Evolutionary conservation across 2,888 invertebrate species (phyloP).

Genomic region (Lasioglossum calceatum): DNA sequence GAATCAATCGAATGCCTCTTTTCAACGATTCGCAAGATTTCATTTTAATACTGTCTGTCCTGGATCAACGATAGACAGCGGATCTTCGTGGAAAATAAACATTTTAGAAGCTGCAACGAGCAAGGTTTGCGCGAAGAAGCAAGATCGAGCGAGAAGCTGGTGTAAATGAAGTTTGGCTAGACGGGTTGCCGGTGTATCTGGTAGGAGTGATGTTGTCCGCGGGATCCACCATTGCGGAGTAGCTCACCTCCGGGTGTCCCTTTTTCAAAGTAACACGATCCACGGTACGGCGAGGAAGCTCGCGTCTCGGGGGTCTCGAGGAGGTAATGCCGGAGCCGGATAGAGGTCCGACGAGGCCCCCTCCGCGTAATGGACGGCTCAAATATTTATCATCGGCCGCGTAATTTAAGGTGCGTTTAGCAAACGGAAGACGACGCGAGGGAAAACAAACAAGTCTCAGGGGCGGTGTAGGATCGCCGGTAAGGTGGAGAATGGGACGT

Average conservation of each 20-base stretch:
- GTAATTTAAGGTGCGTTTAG: constrained; percentile 83
- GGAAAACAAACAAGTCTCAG: constrained; percentile 82
- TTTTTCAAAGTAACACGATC: constrained; percentile 66
- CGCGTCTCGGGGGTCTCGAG: constrained; percentile 37
- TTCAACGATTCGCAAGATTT: too few species aligned
- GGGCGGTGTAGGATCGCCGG: constrained; percentile 63
- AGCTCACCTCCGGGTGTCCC: constrained; percentile 53
- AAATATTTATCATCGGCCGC: constrained; percentile 83
- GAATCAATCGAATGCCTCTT: too few species aligned
- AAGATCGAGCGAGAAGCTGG: not conserved
- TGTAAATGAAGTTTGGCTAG: not conserved
- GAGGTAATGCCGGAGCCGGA: constrained; percentile 62
- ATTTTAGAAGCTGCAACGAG: not conserved
- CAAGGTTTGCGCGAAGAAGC: not conserved
- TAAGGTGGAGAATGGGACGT: constrained; percentile 58
- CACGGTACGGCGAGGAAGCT: constrained; percentile 51
- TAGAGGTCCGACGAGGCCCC: constrained; percentile 66
- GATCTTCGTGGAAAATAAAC: too few species aligned
- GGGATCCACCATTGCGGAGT: constrained; percentile 24
- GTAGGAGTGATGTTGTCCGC: not conserved
- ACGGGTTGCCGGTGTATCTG: constrained; percentile 1
- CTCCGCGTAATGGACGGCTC: constrained; percentile 80
- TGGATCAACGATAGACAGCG: too few species aligned
- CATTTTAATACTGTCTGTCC: too few species aligned
- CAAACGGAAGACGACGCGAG: constrained; percentile 81